Evolutionary conservation across 2,797 vertebrate genomes (phyloP).

Genomic region (Alca torda): DNA sequence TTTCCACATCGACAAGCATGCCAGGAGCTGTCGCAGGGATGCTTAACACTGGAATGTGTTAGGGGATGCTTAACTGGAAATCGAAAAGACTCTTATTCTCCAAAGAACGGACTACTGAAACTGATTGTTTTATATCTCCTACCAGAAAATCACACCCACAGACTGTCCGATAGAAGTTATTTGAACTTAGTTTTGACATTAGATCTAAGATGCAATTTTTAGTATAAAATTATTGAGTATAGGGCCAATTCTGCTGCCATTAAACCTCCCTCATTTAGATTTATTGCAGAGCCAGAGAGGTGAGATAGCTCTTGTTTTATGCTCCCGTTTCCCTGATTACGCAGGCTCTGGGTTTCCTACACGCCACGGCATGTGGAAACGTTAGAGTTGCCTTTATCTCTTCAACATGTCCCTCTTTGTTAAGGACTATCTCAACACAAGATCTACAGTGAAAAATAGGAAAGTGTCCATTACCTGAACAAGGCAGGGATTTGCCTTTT

Average conservation of each 20-base stretch:
- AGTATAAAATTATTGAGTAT: not conserved
- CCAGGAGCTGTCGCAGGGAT: not conserved
- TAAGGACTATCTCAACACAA: not conserved
- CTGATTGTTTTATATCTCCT: not conserved
- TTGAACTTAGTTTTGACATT: not conserved
- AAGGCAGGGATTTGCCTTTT: not conserved
- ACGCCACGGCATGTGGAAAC: fast-evolving
- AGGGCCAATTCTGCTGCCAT: not conserved
- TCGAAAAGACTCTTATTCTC: not conserved
- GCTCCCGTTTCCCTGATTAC: not conserved
- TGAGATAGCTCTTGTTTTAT: not conserved
- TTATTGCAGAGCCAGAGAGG: not conserved
- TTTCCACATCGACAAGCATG: fast-evolving
- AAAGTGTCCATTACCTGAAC: not conserved
- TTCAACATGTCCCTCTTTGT: not conserved
- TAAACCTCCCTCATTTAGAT: not conserved
- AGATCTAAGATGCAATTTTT: not conserved
- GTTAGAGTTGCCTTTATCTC: not conserved
- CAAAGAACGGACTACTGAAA: not conserved
- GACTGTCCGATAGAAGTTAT: not conserved
- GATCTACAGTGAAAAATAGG: not conserved
- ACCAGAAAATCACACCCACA: not conserved
- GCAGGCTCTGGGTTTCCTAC: not conserved
- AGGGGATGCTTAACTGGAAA: not conserved
- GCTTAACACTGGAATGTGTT: not conserved